These are phyloP conservation scores for Lathronympha strigana DNA, from an alignment of 2,888 invertebrate species.

Conservation along the genomic window DNA sequence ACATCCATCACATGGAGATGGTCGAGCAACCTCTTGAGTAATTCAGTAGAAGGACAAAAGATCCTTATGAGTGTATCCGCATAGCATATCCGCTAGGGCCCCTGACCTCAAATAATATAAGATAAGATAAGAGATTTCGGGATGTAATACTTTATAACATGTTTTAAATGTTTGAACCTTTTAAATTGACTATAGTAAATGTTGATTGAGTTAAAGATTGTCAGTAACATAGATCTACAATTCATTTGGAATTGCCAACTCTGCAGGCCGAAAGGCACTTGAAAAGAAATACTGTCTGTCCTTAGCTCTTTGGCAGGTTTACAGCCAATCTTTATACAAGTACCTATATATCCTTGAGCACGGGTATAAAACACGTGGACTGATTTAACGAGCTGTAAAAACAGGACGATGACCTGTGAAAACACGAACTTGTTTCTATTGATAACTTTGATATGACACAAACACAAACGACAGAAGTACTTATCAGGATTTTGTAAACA, in stretches of 20 bases:
- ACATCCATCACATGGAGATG: no score
- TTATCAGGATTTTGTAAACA: conserved; percentile 27
- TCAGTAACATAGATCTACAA: background rate
- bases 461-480: conserved; percentile 4
- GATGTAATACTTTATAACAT: no score
- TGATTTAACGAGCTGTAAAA: conserved; percentile 51
- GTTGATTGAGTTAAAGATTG: no score
- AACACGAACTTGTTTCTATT: conserved; percentile 19
- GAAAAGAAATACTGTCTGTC: conserved; percentile 1
- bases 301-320: conserved; percentile 40
- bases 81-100: no score
- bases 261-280: background rate
- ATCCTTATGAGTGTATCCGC: no score
- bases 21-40: no score
- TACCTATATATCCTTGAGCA: conserved; percentile 50
- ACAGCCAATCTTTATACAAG: conserved; percentile 52
- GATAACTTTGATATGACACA: background rate
- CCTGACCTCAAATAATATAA: no score
- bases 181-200: no score
- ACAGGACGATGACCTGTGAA: conserved; percentile 53
- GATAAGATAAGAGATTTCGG: no score
- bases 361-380: conserved; percentile 51
- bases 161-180: no score
- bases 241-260: background rate
- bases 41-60: no score